These are phyloP conservation scores for Drosophila borborema DNA, from an alignment of 2,888 invertebrate genomes.

Conservation along the genomic window DNA sequence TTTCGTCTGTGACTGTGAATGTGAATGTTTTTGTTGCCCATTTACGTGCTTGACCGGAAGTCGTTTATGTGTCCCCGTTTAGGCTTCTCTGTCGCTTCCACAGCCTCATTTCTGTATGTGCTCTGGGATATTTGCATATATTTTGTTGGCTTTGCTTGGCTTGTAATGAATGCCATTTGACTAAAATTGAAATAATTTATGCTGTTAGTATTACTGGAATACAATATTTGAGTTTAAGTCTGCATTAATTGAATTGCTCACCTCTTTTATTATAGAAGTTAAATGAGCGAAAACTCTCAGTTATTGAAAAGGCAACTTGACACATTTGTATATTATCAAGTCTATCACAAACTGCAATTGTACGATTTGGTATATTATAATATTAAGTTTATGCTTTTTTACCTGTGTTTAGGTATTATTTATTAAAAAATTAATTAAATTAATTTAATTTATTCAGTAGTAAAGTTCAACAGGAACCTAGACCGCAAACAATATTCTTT, in stretches of 20 bases:
- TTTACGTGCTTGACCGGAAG: slow-evolving; percentile 66
- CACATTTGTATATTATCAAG: neutral
- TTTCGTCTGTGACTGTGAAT: slow-evolving; percentile 15
- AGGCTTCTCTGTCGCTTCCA: neutral
- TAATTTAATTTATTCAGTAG: no score
- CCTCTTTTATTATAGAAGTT: neutral
- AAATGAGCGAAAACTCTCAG: neutral
- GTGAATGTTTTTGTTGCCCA: slow-evolving; percentile 53
- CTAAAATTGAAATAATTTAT: slow-evolving; percentile 15
- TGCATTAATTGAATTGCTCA: neutral
- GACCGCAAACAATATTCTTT: no score
- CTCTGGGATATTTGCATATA: neutral
- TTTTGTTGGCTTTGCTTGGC: slow-evolving; percentile 11
- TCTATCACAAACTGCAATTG: no score
- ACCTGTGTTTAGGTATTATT: no score
- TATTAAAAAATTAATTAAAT: no score
- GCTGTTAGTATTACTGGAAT: neutral
- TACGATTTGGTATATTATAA: no score
- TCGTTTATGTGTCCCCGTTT: slow-evolving; percentile 39
- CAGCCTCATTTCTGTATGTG: neutral
- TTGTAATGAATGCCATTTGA: slow-evolving; percentile 16
- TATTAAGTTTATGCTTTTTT: no score
- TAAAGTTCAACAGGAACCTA: no score
- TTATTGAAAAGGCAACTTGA: neutral
- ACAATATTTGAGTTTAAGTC: neutral